A percentile compares a stretch with the other conserved stretches of the same genome.
These are phyloP conservation scores for Papilio glaucus DNA, from an alignment of 1,140 invertebrate genomes.

Conservation along the genomic window DNA sequence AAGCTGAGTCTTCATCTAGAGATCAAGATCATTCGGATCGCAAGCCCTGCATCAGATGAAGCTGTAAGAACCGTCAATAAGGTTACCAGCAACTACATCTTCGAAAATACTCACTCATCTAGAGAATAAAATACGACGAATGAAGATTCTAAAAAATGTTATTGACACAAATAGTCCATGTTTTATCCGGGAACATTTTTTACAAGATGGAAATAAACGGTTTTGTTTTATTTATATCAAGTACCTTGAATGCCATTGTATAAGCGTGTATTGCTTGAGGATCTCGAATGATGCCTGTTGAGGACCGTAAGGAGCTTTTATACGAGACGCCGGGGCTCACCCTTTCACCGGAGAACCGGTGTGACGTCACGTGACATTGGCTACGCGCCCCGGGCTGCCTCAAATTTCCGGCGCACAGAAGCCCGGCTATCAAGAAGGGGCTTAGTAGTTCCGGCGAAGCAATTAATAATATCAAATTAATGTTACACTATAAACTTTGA, in stretches of 20 bases:
- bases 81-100: no score
- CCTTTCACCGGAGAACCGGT: slow-evolving; percentile 68
- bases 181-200: slow-evolving; percentile 4
- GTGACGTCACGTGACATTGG: slow-evolving; percentile 61
- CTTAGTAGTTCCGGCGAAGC: slow-evolving; percentile 6
- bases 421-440: slow-evolving; percentile 16
- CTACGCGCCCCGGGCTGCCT: slow-evolving; percentile 57
- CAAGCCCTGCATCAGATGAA: no score
- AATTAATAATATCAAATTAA: background rate
- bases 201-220: background rate
- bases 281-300: slow-evolving; percentile 70
- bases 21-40: no score
- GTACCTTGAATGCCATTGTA: slow-evolving; percentile 78
- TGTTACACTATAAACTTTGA: background rate
- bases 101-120: no score
- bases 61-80: no score
- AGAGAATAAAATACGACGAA: no score
- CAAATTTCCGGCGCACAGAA: slow-evolving; percentile 46
- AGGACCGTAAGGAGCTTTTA: slow-evolving; percentile 69
- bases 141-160: no score
- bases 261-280: slow-evolving; percentile 55
- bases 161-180: no score
- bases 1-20: no score
- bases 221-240: slow-evolving; percentile 23
- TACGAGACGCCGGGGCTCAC: slow-evolving; percentile 66